These are phyloP conservation scores for Sympetrum striolatum DNA, from an alignment of 2,888 invertebrate species.

Conservation along the genomic window DNA sequence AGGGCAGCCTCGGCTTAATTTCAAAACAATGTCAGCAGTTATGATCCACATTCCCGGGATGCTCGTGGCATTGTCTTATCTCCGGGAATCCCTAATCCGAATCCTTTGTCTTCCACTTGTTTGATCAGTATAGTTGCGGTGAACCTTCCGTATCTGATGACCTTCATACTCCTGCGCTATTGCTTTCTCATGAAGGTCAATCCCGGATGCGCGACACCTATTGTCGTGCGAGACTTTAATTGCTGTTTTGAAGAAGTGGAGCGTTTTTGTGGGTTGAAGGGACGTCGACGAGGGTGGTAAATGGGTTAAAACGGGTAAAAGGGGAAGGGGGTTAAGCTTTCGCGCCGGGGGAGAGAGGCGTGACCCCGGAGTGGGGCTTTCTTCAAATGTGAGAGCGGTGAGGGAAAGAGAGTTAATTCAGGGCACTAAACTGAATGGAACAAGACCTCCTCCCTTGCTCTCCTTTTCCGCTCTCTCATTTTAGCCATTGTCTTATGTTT, in stretches of 20 bases:
- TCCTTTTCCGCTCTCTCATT: conserved; percentile 1
- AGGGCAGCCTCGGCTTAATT: too few species aligned
- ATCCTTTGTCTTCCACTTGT: too few species aligned
- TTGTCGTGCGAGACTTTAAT: conserved; percentile 8
- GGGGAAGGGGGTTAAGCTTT: conserved; percentile 3
- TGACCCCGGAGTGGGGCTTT: not conserved
- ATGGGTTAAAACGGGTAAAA: conserved; percentile 14
- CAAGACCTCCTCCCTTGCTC: not conserved
- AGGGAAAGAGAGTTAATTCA: not conserved
- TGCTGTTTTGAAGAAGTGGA: conserved; percentile 13
- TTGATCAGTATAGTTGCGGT: too few species aligned
- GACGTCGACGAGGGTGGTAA: not conserved
- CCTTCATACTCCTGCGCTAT: not conserved
- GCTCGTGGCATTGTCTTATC: too few species aligned
- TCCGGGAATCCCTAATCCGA: too few species aligned
- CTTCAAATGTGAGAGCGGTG: not conserved
- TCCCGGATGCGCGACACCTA: not conserved
- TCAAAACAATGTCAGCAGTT: too few species aligned
- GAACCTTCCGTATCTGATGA: too few species aligned
- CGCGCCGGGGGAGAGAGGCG: not conserved
- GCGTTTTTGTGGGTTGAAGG: conserved; percentile 1
- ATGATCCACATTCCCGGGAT: too few species aligned
- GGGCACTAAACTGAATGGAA: conserved; percentile 2
- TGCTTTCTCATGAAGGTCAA: not conserved
- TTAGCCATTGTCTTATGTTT: not conserved